These are phyloP conservation scores for Mohoua ochrocephala DNA, from an alignment of 2,113 vertebrate species.

Conservation along the genomic window DNA sequence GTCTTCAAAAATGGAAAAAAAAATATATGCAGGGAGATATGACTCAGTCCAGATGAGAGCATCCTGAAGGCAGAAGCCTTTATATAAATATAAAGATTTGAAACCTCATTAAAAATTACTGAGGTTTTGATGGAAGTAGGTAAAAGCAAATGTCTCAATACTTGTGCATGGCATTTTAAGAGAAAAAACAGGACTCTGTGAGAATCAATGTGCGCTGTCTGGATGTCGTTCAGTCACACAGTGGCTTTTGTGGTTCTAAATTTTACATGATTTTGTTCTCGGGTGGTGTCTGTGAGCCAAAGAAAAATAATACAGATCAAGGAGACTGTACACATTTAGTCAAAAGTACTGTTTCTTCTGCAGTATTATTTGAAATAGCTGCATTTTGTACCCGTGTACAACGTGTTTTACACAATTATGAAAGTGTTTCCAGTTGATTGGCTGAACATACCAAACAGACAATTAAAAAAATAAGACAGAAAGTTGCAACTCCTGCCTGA, in stretches of 20 bases:
- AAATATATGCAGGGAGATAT: not conserved
- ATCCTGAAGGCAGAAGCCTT: not conserved
- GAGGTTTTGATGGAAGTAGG: slow-evolving; percentile 14
- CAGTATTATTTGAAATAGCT: not conserved
- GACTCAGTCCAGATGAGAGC: not conserved
- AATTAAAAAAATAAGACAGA: not conserved
- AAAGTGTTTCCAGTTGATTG: not conserved
- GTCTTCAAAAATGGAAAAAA: not conserved
- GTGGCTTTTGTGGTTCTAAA: not conserved
- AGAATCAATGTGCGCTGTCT: not conserved
- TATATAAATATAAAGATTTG: not conserved
- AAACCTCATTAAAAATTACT: not conserved
- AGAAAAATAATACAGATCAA: not conserved
- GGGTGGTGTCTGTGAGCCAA: not conserved
- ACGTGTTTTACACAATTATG: not conserved
- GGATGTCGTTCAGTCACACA: not conserved
- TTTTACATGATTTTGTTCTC: not conserved
- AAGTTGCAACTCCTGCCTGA: not conserved
- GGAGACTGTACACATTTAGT: not conserved
- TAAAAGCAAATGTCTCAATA: not conserved
- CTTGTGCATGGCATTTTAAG: not conserved
- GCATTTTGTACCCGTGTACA: not conserved
- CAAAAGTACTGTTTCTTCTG: not conserved
- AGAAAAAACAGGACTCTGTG: not conserved
- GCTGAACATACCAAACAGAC: not conserved